Base-by-base conservation (phyloP, 2,797 vertebrate genomes). In the Limnodromus scolopaceus region DNA sequence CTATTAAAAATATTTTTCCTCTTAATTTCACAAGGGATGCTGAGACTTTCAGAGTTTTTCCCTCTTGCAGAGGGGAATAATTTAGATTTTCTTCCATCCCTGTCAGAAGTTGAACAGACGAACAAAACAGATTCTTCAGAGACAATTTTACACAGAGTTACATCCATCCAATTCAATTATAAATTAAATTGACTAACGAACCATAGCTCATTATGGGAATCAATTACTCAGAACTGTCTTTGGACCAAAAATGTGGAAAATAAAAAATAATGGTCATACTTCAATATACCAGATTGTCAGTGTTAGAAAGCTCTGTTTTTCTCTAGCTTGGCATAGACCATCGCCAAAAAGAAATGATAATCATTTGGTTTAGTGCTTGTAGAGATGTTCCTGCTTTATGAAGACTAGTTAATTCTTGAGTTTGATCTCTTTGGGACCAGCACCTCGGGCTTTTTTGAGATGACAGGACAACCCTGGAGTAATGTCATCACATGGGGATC, bases 141-240 rank as follows among this genome's bases (percentile, higher is more conserved):
- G 98, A 98, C 98, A 98, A 98, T 98, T 98, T 98, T 98, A 98
- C 98, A 98, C 98, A 97, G 98, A 98, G 98, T 98, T 98, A 98
- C 98, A 99, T 98, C 98, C 98, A 99, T 99, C 98, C 98, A 98
- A 99, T 99, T 99, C 98, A 99, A 99, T 98, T 99, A 99, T 98
- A 98, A 99, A 99, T 99, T 99, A 99, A 98, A 98, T 98, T 99
- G 98, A 98, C 98, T 99, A 99, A 99, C 98, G 98, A 99, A 99
- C 98, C 98, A 98, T 99, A 98, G 98, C 98, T 99, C 98, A 99
- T 99, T 99, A 99, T 98, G 98, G 98, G 98, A 99, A 98, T 98
- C 98, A 99, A 99, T 99, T 99, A 98, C 98, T 98, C 98, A 98
- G 98, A 99, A 98, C 98, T 98, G 98, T 98, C 98, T 98, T 98